These are phyloP conservation scores for Entomobrya multifasciata DNA, from an alignment of 2,888 invertebrate genomes.

Conservation along the genomic window DNA sequence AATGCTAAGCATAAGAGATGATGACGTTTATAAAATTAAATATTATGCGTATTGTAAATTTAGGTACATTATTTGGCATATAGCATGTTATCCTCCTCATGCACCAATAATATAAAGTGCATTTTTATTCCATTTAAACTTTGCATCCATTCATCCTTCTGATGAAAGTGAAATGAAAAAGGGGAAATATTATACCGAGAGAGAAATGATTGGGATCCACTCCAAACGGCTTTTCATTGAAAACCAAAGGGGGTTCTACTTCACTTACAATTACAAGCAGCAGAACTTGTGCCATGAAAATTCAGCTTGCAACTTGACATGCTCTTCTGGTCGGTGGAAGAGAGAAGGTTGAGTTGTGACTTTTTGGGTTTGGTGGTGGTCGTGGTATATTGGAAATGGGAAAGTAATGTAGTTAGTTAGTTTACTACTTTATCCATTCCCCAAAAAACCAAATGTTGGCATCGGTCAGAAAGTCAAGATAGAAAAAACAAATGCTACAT, in stretches of 20 bases:
- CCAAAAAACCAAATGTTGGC: neutral
- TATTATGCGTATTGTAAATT: no score
- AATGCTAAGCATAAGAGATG: neutral
- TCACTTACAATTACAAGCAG: neutral
- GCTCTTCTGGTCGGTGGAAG: neutral
- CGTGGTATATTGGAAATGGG: neutral
- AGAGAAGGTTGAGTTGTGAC: slow-evolving; percentile 9
- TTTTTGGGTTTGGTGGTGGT: neutral
- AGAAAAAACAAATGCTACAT: neutral
- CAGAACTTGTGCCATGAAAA: slow-evolving; percentile 13
- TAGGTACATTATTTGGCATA: neutral
- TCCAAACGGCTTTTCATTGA: slow-evolving; percentile 10
- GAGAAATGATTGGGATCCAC: neutral
- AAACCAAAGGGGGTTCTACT: neutral
- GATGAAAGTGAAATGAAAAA: slow-evolving; percentile 3
- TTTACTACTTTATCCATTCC: no score
- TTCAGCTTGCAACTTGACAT: no score
- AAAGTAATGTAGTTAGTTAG: neutral
- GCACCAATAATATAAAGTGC: slow-evolving; percentile 3
- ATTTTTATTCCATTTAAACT: neutral
- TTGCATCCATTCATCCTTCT: no score
- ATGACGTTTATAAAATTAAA: neutral
- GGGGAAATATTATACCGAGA: neutral
- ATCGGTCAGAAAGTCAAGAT: slow-evolving; percentile 7
- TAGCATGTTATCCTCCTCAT: neutral